Percentiles rank a stretch among this genome's conserved stretches.
phyloP scores from a whole-genome alignment of 2,797 vertebrate species.

The Natrix natrix region DNA sequence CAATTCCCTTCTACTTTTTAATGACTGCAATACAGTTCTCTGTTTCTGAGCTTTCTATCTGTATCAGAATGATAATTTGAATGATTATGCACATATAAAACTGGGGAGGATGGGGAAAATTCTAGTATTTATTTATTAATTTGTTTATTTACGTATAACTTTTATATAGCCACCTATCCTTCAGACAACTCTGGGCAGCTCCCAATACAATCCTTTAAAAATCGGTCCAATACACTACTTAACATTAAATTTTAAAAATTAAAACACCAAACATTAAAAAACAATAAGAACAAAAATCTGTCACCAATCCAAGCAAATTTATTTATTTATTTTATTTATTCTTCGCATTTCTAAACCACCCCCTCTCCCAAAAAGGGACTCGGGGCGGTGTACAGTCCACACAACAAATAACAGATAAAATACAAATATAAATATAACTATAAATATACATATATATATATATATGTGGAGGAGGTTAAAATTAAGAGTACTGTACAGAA shows the following conservation, averaged over 20 bases:
- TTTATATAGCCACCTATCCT: neutral
- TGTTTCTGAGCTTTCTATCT: neutral
- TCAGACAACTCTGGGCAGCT: neutral
- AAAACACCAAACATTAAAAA: neutral
- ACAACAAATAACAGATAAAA: too few relatives aligned
- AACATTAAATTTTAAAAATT: neutral
- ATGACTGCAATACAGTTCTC: neutral
- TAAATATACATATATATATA: too few relatives aligned
- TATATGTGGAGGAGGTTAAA: too few relatives aligned
- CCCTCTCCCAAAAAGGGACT: too few relatives aligned
- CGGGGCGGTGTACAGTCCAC: too few relatives aligned
- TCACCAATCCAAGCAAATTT: neutral
- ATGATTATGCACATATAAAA: neutral
- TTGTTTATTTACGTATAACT: neutral
- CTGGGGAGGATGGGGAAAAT: neutral
- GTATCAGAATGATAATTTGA: neutral
- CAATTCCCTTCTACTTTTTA: neutral
- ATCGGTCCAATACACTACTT: neutral
- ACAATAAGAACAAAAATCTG: neutral
- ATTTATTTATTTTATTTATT: too few relatives aligned
- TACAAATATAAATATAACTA: too few relatives aligned
- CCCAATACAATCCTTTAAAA: neutral
- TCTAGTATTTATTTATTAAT: neutral
- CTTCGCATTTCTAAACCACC: too few relatives aligned
- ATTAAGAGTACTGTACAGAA: too few relatives aligned